Percentiles rank a stretch among this genome's conserved stretches.
Evolutionary conservation across 2,888 invertebrate genomes (phyloP).

Genomic region (Cordylochernes scorpioides): DNA sequence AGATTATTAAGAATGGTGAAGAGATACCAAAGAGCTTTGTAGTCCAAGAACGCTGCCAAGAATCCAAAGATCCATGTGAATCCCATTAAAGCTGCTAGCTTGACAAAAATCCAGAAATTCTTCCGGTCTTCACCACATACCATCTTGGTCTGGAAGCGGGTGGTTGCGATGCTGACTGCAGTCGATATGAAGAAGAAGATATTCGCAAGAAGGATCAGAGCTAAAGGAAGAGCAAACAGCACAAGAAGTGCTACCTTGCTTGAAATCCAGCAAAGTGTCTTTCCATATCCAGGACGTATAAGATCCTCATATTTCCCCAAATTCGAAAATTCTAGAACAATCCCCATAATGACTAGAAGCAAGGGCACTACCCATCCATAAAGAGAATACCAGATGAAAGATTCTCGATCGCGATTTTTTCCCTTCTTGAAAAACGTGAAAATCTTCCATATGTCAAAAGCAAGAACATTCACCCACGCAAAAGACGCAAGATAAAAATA

Average conservation of each 20-base stretch:
- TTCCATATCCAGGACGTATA: slow-evolving; percentile 16
- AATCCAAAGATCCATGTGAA: slow-evolving; percentile 26
- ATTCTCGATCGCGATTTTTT: neutral
- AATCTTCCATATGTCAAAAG: slow-evolving; percentile 19
- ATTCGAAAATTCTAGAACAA: slow-evolving; percentile 1
- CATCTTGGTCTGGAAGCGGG: slow-evolving; percentile 1
- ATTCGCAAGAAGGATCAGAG: slow-evolving; percentile 21
- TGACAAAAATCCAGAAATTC: too few species aligned
- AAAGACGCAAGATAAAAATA: slow-evolving; percentile 19
- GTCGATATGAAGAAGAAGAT: slow-evolving; percentile 21
- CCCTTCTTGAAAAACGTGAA: slow-evolving; percentile 15
- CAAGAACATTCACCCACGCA: slow-evolving; percentile 20
- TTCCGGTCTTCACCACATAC: slow-evolving; percentile 1
- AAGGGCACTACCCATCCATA: slow-evolving; percentile 6
- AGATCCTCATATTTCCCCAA: neutral
- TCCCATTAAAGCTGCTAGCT: slow-evolving; percentile 25
- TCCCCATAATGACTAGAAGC: neutral
- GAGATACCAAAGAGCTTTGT: slow-evolving; percentile 22
- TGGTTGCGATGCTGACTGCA: slow-evolving; percentile 16
- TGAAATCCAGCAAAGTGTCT: slow-evolving; percentile 17
- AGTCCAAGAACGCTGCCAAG: slow-evolving; percentile 19
- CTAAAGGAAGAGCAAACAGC: slow-evolving; percentile 23
- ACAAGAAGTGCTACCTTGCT: slow-evolving; percentile 19
- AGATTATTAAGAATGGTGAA: slow-evolving; percentile 16
- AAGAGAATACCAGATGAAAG: slow-evolving; percentile 3